phyloP scores from a whole-genome alignment of 2,888 invertebrate genomes.

The Drosophila neotestacea region DNA sequence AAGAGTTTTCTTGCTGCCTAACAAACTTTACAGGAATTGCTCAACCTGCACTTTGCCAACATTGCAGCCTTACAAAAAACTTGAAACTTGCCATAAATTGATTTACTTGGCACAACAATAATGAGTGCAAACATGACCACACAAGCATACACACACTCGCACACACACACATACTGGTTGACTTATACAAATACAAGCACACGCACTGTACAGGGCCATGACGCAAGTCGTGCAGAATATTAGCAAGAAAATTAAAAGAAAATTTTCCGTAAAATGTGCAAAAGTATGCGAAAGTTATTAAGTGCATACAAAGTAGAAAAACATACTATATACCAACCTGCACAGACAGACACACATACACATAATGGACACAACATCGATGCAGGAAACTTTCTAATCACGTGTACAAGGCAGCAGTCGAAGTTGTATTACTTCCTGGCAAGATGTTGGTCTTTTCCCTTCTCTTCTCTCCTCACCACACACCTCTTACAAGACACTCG shows the following conservation, averaged over 20 bases:
- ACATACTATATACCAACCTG: conserved; percentile 44
- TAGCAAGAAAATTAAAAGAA: conserved; percentile 69
- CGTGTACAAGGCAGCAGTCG: conserved; percentile 73
- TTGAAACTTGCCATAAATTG: conserved; percentile 67
- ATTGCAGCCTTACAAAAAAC: conserved; percentile 64
- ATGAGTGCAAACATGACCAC: conserved; percentile 65
- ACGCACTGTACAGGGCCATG: conserved; percentile 34
- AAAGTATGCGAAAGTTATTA: conserved; percentile 80
- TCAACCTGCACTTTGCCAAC: conserved; percentile 46
- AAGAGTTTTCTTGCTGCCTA: conserved; percentile 32
- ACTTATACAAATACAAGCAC: conserved; percentile 4
- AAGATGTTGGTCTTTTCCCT: conserved; percentile 50
- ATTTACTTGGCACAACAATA: conserved; percentile 72
- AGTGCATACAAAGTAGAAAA: conserved; percentile 81
- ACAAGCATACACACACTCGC: conserved; percentile 13
- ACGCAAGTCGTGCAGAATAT: conserved; percentile 63
- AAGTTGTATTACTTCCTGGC: conserved; percentile 73
- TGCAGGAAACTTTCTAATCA: conserved; percentile 76
- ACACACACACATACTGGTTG: conserved; percentile 8
- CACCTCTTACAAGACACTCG: conserved; percentile 33
- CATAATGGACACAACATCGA: conserved; percentile 43
- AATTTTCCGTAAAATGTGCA: conserved; percentile 78
- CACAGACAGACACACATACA: conserved; percentile 26
- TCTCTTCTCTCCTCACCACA: neutral
- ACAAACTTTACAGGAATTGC: conserved; percentile 30